phyloP scores from a whole-genome alignment of 2,888 invertebrate species.

The Nysson spinosus region DNA sequence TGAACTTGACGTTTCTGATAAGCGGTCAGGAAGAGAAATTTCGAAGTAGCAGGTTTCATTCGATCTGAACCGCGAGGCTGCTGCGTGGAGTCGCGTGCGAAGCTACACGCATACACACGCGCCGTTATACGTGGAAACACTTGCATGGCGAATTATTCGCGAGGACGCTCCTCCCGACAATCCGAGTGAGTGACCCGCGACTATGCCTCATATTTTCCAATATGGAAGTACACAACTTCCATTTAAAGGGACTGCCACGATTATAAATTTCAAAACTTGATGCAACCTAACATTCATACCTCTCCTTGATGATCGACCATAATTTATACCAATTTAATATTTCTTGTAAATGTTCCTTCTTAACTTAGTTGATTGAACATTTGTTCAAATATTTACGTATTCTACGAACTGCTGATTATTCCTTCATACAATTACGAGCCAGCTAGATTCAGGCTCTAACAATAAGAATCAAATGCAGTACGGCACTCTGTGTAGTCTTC shows the following conservation, averaged over 20 bases:
- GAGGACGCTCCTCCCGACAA: conserved; percentile 46
- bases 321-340: neutral
- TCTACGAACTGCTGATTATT: too few species aligned
- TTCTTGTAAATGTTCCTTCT: too few species aligned
- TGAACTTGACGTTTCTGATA: conserved; percentile 12
- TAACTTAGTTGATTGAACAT: too few species aligned
- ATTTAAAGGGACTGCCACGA: neutral
- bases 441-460: too few species aligned
- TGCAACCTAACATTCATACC: neutral
- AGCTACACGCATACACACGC: conserved; percentile 13
- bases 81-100: conserved; percentile 7
- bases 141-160: conserved; percentile 43
- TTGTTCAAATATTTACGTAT: too few species aligned
- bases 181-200: conserved; percentile 40
- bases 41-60: conserved; percentile 4
- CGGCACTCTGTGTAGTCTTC: too few species aligned
- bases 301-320: neutral
- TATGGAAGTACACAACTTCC: neutral
- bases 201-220: neutral
- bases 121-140: conserved; percentile 2
- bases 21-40: conserved; percentile 1
- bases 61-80: conserved; percentile 8
- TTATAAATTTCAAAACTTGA: too few species aligned
- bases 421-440: too few species aligned
- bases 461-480: too few species aligned